Conservation (phyloP, 2,113 vertebrate genomes). For the Ammodytes dubius region DNA sequence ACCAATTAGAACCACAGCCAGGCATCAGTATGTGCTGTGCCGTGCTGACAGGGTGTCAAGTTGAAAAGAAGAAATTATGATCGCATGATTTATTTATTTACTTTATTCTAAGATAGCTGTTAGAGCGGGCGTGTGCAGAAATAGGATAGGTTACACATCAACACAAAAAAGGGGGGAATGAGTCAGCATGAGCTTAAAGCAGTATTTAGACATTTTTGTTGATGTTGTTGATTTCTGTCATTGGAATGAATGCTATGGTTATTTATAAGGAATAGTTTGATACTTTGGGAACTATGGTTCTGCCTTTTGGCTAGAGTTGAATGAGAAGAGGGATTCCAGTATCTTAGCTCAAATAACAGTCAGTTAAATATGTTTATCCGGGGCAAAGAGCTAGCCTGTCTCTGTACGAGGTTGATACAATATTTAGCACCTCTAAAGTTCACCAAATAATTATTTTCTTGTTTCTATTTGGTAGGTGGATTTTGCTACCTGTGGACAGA, state of each 20-base stretch:
- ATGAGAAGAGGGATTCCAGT: not conserved
- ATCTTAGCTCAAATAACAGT: too few species aligned
- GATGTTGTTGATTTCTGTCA: too few species aligned
- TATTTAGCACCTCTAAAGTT: not conserved
- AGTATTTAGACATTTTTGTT: not conserved
- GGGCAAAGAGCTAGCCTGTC: not conserved
- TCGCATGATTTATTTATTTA: not conserved
- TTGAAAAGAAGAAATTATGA: constrained; percentile 4
- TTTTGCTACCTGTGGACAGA: not conserved
- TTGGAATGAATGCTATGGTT: not conserved
- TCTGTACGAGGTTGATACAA: not conserved
- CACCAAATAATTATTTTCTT: too few species aligned
- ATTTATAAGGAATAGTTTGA: not conserved
- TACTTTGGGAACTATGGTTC: not conserved
- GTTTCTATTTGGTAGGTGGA: not conserved
- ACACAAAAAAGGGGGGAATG: not conserved
- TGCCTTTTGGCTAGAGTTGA: not conserved
- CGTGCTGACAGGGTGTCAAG: constrained; percentile 20
- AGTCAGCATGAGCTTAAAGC: not conserved
- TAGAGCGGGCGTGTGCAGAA: not conserved
- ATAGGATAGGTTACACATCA: not conserved
- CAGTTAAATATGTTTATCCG: too few species aligned
- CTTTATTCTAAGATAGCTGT: not conserved
- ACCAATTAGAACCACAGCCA: constrained; percentile 16
- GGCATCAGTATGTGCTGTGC: not conserved